phyloP scores from a whole-genome alignment of 1,140 invertebrate genomes.

The Sitophilus oryzae region DNA sequence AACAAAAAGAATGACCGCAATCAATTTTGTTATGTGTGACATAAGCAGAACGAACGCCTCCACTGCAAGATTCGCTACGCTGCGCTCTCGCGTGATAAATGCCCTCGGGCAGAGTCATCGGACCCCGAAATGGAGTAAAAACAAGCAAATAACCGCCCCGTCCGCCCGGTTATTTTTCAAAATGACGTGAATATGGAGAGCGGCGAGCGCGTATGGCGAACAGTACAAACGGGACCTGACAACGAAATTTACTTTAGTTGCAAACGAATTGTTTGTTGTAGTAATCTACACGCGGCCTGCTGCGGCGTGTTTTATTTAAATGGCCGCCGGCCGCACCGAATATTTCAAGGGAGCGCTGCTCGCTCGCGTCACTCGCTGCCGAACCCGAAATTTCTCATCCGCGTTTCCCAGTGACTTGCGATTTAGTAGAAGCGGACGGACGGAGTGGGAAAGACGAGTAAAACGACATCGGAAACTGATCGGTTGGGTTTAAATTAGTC shows the following conservation, averaged over 20 bases:
- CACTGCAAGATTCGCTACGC: background rate
- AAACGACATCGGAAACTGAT: background rate
- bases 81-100: background rate
- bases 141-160: slow-evolving; percentile 17
- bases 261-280: slow-evolving; percentile 25
- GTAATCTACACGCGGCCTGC: slow-evolving; percentile 16
- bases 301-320: slow-evolving; percentile 19
- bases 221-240: background rate
- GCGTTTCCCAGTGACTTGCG: background rate
- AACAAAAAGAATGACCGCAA: no score
- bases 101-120: background rate
- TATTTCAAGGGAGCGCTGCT: slow-evolving; percentile 2
- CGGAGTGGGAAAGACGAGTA: background rate
- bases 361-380: background rate
- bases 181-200: slow-evolving; percentile 21
- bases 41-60: background rate
- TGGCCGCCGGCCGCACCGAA: slow-evolving; percentile 3
- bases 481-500: no score
- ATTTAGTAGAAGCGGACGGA: background rate
- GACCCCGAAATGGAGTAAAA: slow-evolving; percentile 10
- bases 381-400: background rate
- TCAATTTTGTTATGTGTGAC: background rate
- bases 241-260: slow-evolving; percentile 22
- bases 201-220: background rate
- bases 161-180: slow-evolving; percentile 21